Evolutionary conservation across 2,888 invertebrate species (phyloP).

Genomic region (Trisateles emortualis): DNA sequence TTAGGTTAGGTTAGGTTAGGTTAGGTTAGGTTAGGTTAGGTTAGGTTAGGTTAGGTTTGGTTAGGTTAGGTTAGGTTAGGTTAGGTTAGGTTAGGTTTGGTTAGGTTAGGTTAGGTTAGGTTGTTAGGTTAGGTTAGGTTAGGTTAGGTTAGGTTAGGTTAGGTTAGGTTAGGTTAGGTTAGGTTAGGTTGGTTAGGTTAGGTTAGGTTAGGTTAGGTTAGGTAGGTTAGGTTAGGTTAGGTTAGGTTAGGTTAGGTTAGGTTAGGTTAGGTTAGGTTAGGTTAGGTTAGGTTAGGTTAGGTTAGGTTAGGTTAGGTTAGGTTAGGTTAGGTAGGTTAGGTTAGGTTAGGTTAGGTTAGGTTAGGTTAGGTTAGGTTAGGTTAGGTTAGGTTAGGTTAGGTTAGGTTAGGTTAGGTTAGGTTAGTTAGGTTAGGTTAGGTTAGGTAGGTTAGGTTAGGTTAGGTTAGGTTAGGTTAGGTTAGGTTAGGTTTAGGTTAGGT

Average conservation of each 20-base stretch:
- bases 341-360: conserved; percentile 36
- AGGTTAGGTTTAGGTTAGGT: conserved; percentile 15
- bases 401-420: conserved; percentile 11
- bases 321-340: conserved; percentile 40
- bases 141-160: conserved; percentile 42
- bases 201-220: no score
- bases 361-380: conserved; percentile 20
- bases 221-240: conserved; percentile 35
- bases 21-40: conserved; percentile 29
- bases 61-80: conserved; percentile 41
- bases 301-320: conserved; percentile 24
- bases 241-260: conserved; percentile 38
- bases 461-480: conserved; percentile 9
- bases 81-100: conserved; percentile 42
- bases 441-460: conserved; percentile 17
- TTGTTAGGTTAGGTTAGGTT: conserved; percentile 41
- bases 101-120: conserved; percentile 43
- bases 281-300: conserved; percentile 36
- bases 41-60: conserved; percentile 34
- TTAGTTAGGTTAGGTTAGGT: no score
- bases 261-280: conserved; percentile 39
- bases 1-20: conserved; percentile 39
- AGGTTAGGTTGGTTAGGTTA: conserved; percentile 34
- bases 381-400: conserved; percentile 16
- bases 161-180: conserved; percentile 39